Conservation (phyloP, 2,113 vertebrate species). For the Apodemus speciosus region DNA sequence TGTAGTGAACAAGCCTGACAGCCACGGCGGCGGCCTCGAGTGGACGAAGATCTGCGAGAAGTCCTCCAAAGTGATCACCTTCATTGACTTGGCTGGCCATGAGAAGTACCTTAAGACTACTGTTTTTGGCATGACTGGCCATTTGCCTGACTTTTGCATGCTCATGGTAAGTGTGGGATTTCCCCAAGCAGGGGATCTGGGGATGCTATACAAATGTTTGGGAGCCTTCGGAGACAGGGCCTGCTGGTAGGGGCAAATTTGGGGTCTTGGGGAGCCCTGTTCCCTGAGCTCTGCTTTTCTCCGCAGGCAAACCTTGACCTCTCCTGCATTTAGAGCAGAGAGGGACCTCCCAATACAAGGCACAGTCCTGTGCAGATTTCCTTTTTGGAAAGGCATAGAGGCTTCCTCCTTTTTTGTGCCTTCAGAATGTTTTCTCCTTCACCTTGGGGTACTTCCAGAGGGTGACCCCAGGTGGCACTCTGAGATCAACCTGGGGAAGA, state of each 20-base stretch:
- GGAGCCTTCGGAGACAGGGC: background rate
- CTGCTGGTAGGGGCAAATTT: background rate
- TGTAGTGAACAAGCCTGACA: conserved; percentile 98
- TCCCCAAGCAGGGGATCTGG: accelerated
- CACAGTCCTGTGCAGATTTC: background rate
- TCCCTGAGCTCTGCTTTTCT: background rate
- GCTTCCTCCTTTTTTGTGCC: background rate
- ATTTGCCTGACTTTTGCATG: conserved; percentile 99
- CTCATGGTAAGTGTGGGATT: conserved; percentile 91
- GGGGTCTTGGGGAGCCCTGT: background rate
- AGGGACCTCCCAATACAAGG: background rate
- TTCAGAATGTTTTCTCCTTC: conserved; percentile 20
- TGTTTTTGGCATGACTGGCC: conserved; percentile 98
- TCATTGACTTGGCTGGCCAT: conserved; percentile 97
- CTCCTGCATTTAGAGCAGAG: background rate
- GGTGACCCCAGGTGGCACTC: background rate
- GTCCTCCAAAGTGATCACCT: conserved; percentile 98
- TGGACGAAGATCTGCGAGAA: conserved; percentile 99
- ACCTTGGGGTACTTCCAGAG: background rate
- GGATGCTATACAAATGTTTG: too few relatives aligned
- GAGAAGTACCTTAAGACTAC: conserved; percentile 99
- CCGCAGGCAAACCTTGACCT: background rate
- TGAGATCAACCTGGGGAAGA: background rate
- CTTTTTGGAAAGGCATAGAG: background rate
- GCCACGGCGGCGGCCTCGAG: conserved; percentile 96